These are phyloP conservation scores for Orchesellides sinensis DNA, from an alignment of 2,888 invertebrate genomes.

Conservation along the genomic window DNA sequence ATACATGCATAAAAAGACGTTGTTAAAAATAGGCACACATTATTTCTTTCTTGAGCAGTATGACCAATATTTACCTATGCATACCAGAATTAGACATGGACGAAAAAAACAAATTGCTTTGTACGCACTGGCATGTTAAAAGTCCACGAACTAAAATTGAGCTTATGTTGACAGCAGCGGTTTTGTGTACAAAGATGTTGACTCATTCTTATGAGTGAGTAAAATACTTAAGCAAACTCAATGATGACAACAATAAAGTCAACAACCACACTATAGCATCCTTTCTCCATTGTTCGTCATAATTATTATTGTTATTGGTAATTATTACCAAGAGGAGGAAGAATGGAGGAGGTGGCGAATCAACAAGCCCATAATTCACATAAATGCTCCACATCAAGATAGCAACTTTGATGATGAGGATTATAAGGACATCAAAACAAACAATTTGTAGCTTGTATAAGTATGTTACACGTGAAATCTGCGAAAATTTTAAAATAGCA, in stretches of 20 bases:
- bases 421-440: too few relatives aligned
- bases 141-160: too few relatives aligned
- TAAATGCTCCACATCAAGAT: too few relatives aligned
- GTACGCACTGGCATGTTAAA: not conserved
- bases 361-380: not conserved
- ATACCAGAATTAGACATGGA: slow-evolving; percentile 6
- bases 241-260: not conserved
- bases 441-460: too few relatives aligned
- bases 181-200: too few relatives aligned
- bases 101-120: slow-evolving; percentile 6
- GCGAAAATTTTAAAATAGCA: too few relatives aligned
- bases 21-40: too few relatives aligned
- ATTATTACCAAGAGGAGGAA: not conserved
- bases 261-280: not conserved
- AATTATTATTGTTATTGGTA: not conserved
- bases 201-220: too few relatives aligned
- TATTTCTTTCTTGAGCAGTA: too few relatives aligned
- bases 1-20: too few relatives aligned
- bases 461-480: too few relatives aligned
- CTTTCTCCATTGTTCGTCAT: not conserved
- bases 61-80: slow-evolving; percentile 19
- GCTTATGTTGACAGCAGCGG: too few relatives aligned
- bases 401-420: not conserved
- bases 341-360: not conserved
- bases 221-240: not conserved